Base-by-base conservation (phyloP, 2,113 vertebrate species). In the Toxostoma redivivum region DNA sequence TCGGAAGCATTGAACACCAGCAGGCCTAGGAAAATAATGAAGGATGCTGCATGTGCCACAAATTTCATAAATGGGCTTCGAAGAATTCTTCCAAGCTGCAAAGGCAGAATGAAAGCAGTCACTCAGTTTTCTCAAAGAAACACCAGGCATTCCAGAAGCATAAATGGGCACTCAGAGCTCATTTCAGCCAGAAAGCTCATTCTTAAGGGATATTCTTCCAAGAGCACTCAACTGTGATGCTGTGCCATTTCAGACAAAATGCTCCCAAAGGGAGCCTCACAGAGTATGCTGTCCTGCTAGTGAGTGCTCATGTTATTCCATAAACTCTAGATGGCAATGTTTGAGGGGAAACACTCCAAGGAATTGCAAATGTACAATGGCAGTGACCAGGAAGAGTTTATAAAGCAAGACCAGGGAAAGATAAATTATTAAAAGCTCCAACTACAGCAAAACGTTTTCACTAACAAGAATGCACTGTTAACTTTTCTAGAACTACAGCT, bases 21-120 rank as follows among this genome's bases (percentile, higher is more conserved):
- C 92, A 99, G 97, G 93, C 98, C 98, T 96, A 99, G 97, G 97
- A 99, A 99, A 98, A 99, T 98, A 97, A 99, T 99, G 97, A 99
- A 99, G 74, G 99, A 99, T 28, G 98, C 98, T 12, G 99, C 98
- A 12, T 99, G 99, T 14, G 98, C 98, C 91, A 99, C 99, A 77
- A 99, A 99, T 96, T 99, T 99, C 99, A 99, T 99, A 92, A 99
- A 99, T 16, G 99, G 99, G 91, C 98, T 99, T 81, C 98, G 98
- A 60, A 99, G 98, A 77, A 98, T 84, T 96, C 98, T 98, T 90
- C 99, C 99, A 93, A 99, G 97, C 99, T 99, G 96, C 38, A 76
- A 95, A 87, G 45, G 81, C 91, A 95, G 89, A 96, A 90, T 25
- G 60, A 92, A 72, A 88, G 22, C 42, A 70, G 53, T 72, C 47